phyloP scores from a whole-genome alignment of 2,797 vertebrate genomes.

The Sebastes trivittatus region DNA sequence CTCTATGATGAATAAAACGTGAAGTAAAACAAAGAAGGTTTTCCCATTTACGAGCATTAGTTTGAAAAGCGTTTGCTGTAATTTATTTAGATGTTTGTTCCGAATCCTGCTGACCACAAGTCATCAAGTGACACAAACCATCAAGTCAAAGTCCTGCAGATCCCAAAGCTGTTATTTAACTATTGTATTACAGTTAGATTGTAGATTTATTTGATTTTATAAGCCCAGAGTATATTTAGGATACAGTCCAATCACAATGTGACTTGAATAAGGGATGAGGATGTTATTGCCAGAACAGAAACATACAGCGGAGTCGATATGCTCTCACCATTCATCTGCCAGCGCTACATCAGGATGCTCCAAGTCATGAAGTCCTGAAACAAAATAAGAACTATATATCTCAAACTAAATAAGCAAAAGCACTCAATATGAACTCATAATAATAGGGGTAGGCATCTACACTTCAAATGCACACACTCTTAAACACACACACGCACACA shows the following conservation, averaged over 20 bases:
- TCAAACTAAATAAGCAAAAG: slow-evolving; percentile 43
- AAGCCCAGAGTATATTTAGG: slow-evolving; percentile 2
- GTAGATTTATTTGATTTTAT: slow-evolving; percentile 1
- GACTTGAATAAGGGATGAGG: background rate
- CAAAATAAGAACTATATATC: slow-evolving; percentile 42
- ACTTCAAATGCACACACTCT: slow-evolving; percentile 36
- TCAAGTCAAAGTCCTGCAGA: slow-evolving; percentile 41
- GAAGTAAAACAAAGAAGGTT: slow-evolving; percentile 16
- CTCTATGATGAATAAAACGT: background rate
- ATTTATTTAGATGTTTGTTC: slow-evolving; percentile 53
- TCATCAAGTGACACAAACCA: slow-evolving; percentile 56
- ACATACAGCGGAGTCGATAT: slow-evolving; percentile 13
- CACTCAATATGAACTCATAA: slow-evolving; percentile 51
- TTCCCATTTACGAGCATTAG: slow-evolving; percentile 29
- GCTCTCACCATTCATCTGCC: slow-evolving; percentile 95
- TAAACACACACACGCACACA: slow-evolving; percentile 33
- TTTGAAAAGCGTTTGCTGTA: slow-evolving; percentile 48
- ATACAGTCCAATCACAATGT: background rate
- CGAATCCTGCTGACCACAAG: slow-evolving; percentile 44
- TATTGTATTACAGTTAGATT: background rate
- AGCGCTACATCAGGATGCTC: slow-evolving; percentile 96
- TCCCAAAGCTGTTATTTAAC: slow-evolving; percentile 16
- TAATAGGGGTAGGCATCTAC: slow-evolving; percentile 51
- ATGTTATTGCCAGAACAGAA: background rate
- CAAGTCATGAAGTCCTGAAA: slow-evolving; percentile 95